These are phyloP conservation scores for Acanthisitta chloris DNA, from an alignment of 2,113 vertebrate species.

Conservation along the genomic window DNA sequence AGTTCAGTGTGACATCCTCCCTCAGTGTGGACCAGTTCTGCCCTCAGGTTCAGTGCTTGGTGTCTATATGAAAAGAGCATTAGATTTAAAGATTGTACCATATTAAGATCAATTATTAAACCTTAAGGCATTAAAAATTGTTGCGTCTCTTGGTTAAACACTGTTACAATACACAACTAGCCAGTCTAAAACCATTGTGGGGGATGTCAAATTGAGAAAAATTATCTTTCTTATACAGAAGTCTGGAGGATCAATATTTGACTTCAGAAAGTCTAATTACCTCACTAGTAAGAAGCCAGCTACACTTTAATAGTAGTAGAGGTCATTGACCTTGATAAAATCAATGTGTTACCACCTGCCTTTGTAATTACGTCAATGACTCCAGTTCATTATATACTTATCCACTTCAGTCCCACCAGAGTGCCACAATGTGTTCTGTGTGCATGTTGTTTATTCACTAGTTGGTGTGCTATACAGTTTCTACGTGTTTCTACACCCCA, in stretches of 20 bases:
- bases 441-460: constrained; percentile 26
- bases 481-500: constrained; percentile 1
- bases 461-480: neutral
- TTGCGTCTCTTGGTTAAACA: neutral
- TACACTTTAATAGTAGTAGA: neutral
- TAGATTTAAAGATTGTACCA: neutral
- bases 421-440: neutral
- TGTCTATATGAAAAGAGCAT: neutral
- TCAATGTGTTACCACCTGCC: neutral
- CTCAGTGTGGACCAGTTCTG: neutral
- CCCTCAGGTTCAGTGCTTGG: neutral
- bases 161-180: neutral
- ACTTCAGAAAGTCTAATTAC: neutral
- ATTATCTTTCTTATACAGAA: neutral
- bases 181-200: neutral
- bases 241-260: neutral
- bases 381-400: neutral
- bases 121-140: neutral
- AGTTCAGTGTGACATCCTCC: neutral
- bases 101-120: neutral
- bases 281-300: constrained; percentile 4
- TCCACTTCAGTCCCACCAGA: neutral
- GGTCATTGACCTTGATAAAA: constrained; percentile 3
- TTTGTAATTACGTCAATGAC: constrained; percentile 39
- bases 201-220: neutral